Base-by-base conservation (phyloP, 2,797 vertebrate genomes). In the Ispidina picta region DNA sequence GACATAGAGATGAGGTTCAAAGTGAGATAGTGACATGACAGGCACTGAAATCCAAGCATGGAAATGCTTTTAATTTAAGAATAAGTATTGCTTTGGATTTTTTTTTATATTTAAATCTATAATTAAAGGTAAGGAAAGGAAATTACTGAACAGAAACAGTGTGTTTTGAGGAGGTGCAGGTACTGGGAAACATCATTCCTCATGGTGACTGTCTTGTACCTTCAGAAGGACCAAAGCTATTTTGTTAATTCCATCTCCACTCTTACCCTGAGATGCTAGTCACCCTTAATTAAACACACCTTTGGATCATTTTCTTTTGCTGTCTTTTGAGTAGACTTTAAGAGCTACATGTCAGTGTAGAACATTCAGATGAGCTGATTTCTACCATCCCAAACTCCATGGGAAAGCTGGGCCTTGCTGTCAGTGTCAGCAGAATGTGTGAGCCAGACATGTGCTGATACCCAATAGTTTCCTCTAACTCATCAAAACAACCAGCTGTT, bases 1-100 rank as follows among this genome's bases (percentile, higher is more conserved):
- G 81, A 89, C 26, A 72, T 22, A 90, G 51, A 87, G 76, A 80
- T 78, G 58, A 91, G 82, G 54, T 74, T 92, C 64, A 82, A 79
- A 86, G 56, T 39, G 74, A 92, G 83, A 63, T 10, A 69, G 48
- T 19, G 68, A 37, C 23, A 73, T 8, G 41, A 66, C n/a, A 75
- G 18, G 51, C 51, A 90, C 28, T 82, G 44, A 83, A 83, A 92
- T 77, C 71, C 68, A 56, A 31, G 35, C 26, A 66, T 1, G 64
- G 84, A 86, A 83, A 71, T n/a, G 44, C 15, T 83, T 60, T 70
- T 25, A 64, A 78, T n/a, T 15, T 59, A 75, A 93, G 77, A 12
- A 65, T 15, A 52, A 5, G 10, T 33, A 56, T 31, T 37, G 25
- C 8, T 56, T 58, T 49, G 25, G 14, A 70, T 13, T 63, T 55